Evolutionary conservation across 1,140 invertebrate species (phyloP), one percentile per base, ranked within the genome.

Genomic region (Pseudomyrmex flavicornis): DNA sequence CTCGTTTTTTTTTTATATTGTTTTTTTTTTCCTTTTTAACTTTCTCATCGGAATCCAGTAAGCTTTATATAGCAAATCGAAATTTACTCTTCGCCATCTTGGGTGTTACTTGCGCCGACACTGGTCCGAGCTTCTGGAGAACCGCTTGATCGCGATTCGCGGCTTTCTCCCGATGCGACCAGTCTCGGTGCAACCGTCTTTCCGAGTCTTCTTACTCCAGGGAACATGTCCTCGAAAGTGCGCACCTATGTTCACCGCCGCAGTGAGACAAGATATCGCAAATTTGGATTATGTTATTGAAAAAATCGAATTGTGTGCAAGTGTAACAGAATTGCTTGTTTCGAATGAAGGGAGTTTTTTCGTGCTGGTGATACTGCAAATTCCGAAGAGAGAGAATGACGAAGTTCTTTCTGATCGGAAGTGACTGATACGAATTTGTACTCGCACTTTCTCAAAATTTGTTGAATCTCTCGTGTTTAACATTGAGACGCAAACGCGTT

Each of bases 161-260:
- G 75, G 87, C 77, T 87, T 87, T 87, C 83, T 72, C 86, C 79
- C 79, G 79, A 88, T 75, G 63, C 77, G 89, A 89, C 89, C 89
- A 91, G 90, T 91, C 88, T 85, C 50, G 68, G 50, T 84, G 73
- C 83, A 84, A 74, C 86, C 83, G 89, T 84, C 86, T 73, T 83
- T 84, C 69, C 76, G 84, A 70, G 10, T 63, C 26, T 62, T 56
- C 46, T 13, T 5, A 62, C 2, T 46, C 35, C 35, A 63, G 26
- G 20, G 17, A 22, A 82, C 20, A 26, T n/a, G 61, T 82, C 59
- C 35, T 63, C 54, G 13, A 82, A 52, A 26, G 48, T 46, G 59
- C 26, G 22, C 58, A 73, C 20, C 5, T 10, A 58, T 20, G 9
- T 63, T 22, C 8, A 26, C 35, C 52, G 12, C 56, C 10, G 44